These are phyloP conservation scores for Deladenus siricidicola DNA, from an alignment of 2,888 invertebrate genomes.

Conservation along the genomic window DNA sequence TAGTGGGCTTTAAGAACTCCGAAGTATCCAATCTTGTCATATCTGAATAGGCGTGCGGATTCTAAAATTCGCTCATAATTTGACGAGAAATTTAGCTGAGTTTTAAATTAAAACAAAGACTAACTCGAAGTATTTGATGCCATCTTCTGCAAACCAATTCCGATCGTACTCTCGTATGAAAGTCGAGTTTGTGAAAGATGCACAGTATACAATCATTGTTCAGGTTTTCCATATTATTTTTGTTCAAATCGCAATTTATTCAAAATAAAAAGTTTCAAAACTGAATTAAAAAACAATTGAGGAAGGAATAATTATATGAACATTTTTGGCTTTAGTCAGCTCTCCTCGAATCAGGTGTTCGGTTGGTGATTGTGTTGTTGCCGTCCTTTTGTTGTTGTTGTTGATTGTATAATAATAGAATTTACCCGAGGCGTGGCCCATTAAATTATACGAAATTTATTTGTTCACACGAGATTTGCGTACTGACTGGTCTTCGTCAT, in stretches of 20 bases:
- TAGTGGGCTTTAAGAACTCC: constrained; percentile 20
- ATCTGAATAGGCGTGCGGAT: constrained; percentile 17
- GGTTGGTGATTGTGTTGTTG: no score
- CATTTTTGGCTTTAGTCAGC: constrained; percentile 15
- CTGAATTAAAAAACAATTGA: neutral
- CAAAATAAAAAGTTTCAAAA: neutral
- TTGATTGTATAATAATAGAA: no score
- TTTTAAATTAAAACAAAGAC: constrained; percentile 2
- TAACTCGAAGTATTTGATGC: constrained; percentile 21
- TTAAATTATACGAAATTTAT: no score
- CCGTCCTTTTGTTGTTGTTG: no score
- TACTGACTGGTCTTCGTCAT: no score
- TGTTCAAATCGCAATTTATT: constrained; percentile 1
- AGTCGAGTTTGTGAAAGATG: constrained; percentile 25
- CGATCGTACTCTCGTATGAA: constrained; percentile 32
- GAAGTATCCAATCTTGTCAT: constrained; percentile 21
- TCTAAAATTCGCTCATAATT: no score
- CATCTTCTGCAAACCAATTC: constrained; percentile 39
- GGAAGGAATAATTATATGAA: neutral
- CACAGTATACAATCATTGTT: constrained; percentile 24
- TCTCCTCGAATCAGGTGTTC: no score
- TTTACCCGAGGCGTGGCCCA: no score
- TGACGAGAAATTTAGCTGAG: neutral
- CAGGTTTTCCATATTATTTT: constrained; percentile 30
- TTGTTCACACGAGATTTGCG: no score